Conservation (phyloP, 2,113 vertebrate genomes). For the Cynocephalus volans region DNA sequence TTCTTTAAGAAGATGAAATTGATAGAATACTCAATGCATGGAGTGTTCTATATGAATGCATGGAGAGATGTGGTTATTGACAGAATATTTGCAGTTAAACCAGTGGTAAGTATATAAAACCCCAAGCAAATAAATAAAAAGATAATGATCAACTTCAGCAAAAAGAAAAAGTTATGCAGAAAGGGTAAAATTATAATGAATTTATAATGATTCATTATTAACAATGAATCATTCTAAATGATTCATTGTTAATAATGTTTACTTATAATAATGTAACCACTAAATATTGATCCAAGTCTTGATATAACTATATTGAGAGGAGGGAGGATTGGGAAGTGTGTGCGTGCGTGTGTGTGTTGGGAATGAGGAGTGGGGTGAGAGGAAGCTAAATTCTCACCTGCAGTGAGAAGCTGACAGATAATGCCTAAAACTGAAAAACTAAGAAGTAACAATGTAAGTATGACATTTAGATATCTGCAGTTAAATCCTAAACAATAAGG, state of each 20-base stretch:
- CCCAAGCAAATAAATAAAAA: conserved; percentile 4
- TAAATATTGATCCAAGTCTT: conserved; percentile 33
- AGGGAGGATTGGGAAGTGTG: neutral
- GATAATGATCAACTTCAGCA: neutral
- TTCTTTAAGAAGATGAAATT: conserved; percentile 45
- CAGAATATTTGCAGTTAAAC: neutral
- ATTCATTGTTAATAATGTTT: conserved; percentile 5
- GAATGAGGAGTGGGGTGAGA: neutral
- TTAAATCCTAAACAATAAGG: neutral
- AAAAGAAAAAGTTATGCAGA: neutral
- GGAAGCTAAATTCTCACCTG: neutral
- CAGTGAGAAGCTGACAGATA: conserved; percentile 9
- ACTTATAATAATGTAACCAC: neutral
- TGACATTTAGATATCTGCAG: neutral
- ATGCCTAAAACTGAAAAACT: neutral
- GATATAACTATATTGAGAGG: neutral
- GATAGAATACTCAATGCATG: neutral
- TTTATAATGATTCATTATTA: neutral
- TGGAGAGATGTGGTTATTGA: neutral
- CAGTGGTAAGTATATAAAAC: neutral
- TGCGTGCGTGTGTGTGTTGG: neutral
- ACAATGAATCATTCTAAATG: neutral
- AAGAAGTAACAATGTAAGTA: neutral
- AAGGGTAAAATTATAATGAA: conserved; percentile 14
- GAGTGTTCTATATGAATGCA: neutral